Percentiles rank a stretch among this genome's conserved stretches.
These are phyloP conservation scores for Hafferia zeledoni DNA, from an alignment of 2,797 vertebrate species.

Conservation along the genomic window DNA sequence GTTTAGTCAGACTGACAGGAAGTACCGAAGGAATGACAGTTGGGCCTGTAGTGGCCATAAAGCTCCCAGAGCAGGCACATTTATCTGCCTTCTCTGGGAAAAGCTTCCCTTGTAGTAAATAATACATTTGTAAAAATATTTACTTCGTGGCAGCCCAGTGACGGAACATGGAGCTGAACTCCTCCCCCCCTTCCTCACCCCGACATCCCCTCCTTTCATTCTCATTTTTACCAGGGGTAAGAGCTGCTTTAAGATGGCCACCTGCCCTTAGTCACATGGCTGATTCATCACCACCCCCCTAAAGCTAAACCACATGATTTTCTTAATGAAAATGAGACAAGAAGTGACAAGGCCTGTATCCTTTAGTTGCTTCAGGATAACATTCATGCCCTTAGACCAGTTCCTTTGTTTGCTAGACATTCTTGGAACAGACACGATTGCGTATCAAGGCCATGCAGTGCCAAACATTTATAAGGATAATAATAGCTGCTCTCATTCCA, in stretches of 20 bases:
- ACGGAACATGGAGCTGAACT: conserved; percentile 20
- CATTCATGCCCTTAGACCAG: conserved; percentile 61
- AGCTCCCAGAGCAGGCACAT: conserved; percentile 78
- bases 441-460: neutral
- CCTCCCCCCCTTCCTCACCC: neutral
- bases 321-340: conserved; percentile 65
- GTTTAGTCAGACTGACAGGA: conserved; percentile 96
- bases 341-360: conserved; percentile 68
- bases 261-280: conserved; percentile 51
- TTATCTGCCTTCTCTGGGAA: conserved; percentile 78
- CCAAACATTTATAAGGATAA: neutral
- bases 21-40: conserved; percentile 90
- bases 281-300: conserved; percentile 26
- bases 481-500: neutral
- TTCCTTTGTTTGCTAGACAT: conserved; percentile 59
- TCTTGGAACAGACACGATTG: conserved; percentile 30
- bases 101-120: conserved; percentile 75
- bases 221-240: conserved; percentile 24
- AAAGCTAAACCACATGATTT: conserved; percentile 59
- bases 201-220: neutral
- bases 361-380: conserved; percentile 71
- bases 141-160: conserved; percentile 59
- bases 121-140: conserved; percentile 80
- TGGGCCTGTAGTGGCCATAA: conserved; percentile 86
- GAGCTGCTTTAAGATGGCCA: conserved; percentile 57